phyloP scores from a whole-genome alignment of 2,797 vertebrate genomes.

The Dipus sagitta region DNA sequence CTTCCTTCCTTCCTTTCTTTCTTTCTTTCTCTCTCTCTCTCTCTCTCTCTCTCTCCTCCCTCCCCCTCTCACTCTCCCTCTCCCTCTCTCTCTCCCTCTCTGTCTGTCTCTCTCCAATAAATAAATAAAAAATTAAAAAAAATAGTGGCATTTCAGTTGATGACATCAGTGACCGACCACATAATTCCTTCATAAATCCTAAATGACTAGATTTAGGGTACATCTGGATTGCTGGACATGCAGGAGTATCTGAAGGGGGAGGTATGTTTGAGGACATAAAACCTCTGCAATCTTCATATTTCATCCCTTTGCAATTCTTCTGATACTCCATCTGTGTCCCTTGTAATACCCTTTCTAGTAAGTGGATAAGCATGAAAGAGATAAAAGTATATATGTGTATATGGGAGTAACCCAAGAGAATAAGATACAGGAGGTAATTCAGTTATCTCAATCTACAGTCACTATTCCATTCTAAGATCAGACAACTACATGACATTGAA shows the following conservation, averaged over 20 bases:
- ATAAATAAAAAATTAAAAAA: too few species aligned
- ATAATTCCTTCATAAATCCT: not conserved
- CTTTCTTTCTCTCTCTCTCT: too few species aligned
- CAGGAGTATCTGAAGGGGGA: not conserved
- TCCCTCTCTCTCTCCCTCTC: too few species aligned
- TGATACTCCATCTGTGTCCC: not conserved
- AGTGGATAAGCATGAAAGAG: not conserved
- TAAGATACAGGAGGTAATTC: constrained; percentile 15
- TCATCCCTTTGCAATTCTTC: not conserved
- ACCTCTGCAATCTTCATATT: not conserved
- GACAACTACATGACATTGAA: not conserved
- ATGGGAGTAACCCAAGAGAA: not conserved
- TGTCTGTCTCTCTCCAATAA: too few species aligned
- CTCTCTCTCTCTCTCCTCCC: too few species aligned
- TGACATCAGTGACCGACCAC: not conserved
- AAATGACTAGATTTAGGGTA: not conserved
- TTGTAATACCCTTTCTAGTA: not conserved
- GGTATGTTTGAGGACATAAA: not conserved
- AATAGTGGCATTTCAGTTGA: not conserved
- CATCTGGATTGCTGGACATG: not conserved
- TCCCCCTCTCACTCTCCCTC: too few species aligned
- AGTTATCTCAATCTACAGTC: constrained; percentile 33
- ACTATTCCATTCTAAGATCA: constrained; percentile 39
- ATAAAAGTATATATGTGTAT: not conserved
- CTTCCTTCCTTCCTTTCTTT: too few species aligned